Conservation (phyloP, 2,113 vertebrate species). For the Apteryx owenii region DNA sequence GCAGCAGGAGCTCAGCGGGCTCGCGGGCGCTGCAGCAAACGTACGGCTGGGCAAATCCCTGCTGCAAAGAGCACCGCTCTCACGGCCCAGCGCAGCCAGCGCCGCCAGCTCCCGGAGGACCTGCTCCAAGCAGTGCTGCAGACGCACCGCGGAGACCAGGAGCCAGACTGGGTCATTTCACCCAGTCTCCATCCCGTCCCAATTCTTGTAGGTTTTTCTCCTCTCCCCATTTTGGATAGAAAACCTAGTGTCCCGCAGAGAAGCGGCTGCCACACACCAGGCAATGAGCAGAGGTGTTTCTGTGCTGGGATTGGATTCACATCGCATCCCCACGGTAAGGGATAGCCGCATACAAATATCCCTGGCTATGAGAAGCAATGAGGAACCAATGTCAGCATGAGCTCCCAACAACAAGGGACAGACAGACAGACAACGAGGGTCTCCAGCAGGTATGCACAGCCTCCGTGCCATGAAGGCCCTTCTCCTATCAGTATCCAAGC, state of each 20-base stretch:
- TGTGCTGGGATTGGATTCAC: neutral
- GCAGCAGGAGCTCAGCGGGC: neutral
- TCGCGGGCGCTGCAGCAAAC: rapidly evolving
- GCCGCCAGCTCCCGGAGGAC: neutral
- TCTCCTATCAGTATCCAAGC: rapidly evolving
- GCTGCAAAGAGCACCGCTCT: neutral
- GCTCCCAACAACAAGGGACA: no score
- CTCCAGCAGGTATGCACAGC: neutral
- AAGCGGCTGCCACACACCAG: neutral
- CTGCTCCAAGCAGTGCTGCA: neutral
- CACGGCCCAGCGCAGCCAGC: neutral
- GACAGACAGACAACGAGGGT: rapidly evolving
- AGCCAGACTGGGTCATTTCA: neutral
- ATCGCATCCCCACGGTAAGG: no score
- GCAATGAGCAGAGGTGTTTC: neutral
- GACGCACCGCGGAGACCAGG: rapidly evolving
- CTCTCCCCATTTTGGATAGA: neutral
- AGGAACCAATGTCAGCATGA: neutral
- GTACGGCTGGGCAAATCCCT: neutral
- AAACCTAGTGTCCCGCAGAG: rapidly evolving
- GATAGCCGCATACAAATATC: rapidly evolving
- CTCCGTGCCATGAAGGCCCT: neutral
- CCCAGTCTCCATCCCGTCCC: neutral
- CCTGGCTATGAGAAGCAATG: neutral
- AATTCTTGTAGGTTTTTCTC: neutral